phyloP scores from a whole-genome alignment of 1,140 invertebrate genomes.

The Solen grandis region DNA sequence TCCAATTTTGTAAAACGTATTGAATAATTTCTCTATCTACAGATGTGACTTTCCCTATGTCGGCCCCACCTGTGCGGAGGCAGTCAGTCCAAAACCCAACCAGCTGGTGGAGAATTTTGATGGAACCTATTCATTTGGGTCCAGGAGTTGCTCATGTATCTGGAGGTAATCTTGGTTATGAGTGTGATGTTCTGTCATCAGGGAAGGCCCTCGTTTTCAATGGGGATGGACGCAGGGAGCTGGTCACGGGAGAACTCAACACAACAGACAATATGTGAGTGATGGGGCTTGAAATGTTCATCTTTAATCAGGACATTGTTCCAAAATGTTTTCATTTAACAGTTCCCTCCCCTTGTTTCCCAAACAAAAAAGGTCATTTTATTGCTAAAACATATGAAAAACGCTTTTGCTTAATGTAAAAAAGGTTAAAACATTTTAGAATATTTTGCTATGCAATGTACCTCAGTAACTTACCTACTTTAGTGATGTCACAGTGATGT shows the following conservation, averaged over 20 bases:
- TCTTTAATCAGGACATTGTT: too few relatives aligned
- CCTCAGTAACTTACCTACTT: too few relatives aligned
- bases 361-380: too few relatives aligned
- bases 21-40: too few relatives aligned
- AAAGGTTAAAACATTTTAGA: too few relatives aligned
- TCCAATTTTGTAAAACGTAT: too few relatives aligned
- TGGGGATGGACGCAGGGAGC: constrained; percentile 71
- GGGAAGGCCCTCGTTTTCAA: constrained; percentile 81
- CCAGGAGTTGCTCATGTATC: constrained; percentile 61
- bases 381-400: neutral
- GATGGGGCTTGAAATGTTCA: neutral
- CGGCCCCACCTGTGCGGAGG: constrained; percentile 75
- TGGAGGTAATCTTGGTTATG: constrained; percentile 75
- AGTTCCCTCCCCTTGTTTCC: too few relatives aligned
- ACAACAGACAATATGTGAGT: constrained; percentile 76
- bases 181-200: constrained; percentile 80
- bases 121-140: constrained; percentile 51
- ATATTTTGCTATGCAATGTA: too few relatives aligned
- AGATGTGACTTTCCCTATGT: constrained; percentile 81
- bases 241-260: constrained; percentile 80
- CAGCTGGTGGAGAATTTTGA: constrained; percentile 78
- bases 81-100: constrained; percentile 73
- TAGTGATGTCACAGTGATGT: too few relatives aligned
- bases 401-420: neutral
- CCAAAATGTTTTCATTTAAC: too few relatives aligned